These are phyloP conservation scores for Platorchestia sp. DNA, from an alignment of 1,140 invertebrate species.

Conservation along the genomic window DNA sequence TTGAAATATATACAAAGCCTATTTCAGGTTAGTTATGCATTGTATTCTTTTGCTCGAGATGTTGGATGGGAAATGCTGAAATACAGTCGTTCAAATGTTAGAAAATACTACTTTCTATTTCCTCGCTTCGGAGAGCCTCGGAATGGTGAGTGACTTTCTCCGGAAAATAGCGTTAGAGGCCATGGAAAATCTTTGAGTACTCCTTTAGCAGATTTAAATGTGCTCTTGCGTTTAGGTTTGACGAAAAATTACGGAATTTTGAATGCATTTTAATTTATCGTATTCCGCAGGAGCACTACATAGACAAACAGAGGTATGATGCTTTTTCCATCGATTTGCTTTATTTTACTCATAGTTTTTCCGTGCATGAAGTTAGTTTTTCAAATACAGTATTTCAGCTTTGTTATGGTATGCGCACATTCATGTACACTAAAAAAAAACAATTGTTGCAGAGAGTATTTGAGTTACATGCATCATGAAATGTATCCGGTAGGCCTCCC, in stretches of 20 bases:
- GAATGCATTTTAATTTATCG: background rate
- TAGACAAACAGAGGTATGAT: background rate
- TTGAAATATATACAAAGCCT: too few species aligned
- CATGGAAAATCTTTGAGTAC: background rate
- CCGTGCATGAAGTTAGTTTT: background rate
- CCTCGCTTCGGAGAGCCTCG: background rate
- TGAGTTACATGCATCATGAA: too few species aligned
- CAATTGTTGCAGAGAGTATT: too few species aligned
- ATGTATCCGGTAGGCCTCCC: too few species aligned
- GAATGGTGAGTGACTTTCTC: background rate
- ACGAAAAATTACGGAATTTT: background rate
- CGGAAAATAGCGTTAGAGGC: background rate
- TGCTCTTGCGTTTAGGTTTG: background rate
- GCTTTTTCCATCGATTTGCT: background rate
- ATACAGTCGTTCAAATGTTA: background rate
- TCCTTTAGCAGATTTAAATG: background rate
- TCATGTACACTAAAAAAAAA: background rate
- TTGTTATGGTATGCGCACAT: background rate
- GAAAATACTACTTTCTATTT: background rate
- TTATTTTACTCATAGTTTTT: background rate
- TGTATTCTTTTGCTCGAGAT: too few species aligned
- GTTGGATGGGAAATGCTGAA: background rate
- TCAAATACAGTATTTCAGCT: background rate
- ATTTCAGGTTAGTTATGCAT: too few species aligned
- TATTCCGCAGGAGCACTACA: too few species aligned